A percentile compares a stretch with the other conserved stretches of the same genome.
Evolutionary conservation across 2,888 invertebrate genomes (phyloP).

Genomic region (Pollenia labialis): DNA sequence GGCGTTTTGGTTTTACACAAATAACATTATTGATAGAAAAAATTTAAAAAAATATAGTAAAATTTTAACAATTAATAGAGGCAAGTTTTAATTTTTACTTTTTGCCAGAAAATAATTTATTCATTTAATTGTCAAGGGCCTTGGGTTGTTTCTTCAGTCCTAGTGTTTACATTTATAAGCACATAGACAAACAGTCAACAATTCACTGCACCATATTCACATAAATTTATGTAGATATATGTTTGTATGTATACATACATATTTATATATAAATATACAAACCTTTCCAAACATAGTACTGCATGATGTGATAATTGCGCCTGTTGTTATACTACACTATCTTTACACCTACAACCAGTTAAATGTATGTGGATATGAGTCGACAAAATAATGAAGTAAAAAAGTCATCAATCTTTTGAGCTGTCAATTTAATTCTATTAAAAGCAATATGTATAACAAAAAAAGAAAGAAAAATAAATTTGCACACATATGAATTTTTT

Average conservation of each 20-base stretch:
- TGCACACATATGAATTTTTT: conserved; percentile 64
- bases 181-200: conserved; percentile 40
- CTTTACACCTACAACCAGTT: not conserved
- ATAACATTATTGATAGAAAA: no score
- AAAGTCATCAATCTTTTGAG: conserved; percentile 75
- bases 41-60: no score
- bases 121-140: not conserved
- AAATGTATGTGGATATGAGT: conserved; percentile 1
- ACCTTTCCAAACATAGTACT: not conserved
- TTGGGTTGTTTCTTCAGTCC: not conserved
- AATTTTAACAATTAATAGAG: no score
- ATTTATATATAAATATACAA: not conserved
- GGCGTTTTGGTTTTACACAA: no score
- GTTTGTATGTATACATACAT: not conserved
- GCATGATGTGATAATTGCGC: conserved; percentile 30
- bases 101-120: not conserved
- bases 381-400: conserved; percentile 61
- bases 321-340: conserved; percentile 39
- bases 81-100: no score
- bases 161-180: conserved; percentile 29
- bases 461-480: conserved; percentile 50
- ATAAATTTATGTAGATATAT: conserved; percentile 25
- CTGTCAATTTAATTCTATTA: conserved; percentile 76
- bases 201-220: not conserved
- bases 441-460: conserved; percentile 64